Evolutionary conservation across 2,888 invertebrate genomes (phyloP).

Genomic region (Ligdia adustata): DNA sequence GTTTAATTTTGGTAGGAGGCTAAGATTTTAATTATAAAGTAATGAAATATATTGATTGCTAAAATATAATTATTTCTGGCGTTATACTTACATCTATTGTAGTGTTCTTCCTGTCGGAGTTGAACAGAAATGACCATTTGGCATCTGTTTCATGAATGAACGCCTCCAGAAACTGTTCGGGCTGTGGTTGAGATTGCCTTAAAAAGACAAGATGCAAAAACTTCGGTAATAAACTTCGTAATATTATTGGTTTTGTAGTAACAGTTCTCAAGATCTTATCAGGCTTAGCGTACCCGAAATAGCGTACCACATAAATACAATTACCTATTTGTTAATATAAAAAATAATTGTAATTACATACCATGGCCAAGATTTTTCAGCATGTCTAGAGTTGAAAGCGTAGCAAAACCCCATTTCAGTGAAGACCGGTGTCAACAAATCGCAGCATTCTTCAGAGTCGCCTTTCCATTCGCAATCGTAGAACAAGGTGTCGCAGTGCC

Average conservation of each 20-base stretch:
- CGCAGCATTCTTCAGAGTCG: conserved; percentile 86
- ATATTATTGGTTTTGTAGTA: too few species aligned
- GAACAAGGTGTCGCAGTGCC: conserved; percentile 85
- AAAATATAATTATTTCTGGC: too few species aligned
- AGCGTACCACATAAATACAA: too few species aligned
- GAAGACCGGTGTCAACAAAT: conserved; percentile 86
- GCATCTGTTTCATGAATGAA: conserved; percentile 87
- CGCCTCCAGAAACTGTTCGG: conserved; percentile 72
- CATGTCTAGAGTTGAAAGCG: conserved; percentile 87
- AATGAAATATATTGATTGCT: too few species aligned
- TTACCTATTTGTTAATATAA: too few species aligned
- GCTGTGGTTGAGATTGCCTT: conserved; percentile 68
- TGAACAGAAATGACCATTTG: conserved; percentile 86
- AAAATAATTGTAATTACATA: conserved; percentile 37
- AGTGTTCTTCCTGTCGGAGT: conserved; percentile 73
- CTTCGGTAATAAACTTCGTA: too few species aligned
- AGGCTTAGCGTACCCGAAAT: too few species aligned
- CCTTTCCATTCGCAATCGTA: conserved; percentile 87
- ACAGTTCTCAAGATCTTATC: too few species aligned
- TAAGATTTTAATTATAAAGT: too few species aligned
- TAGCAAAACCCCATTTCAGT: conserved; percentile 91
- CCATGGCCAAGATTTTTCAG: conserved; percentile 83
- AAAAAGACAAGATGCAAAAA: conserved; percentile 30
- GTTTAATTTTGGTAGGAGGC: too few species aligned
- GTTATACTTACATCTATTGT: conserved; percentile 73